These are phyloP conservation scores for Diaprepes abbreviatus DNA, from an alignment of 2,888 invertebrate species.

Conservation along the genomic window DNA sequence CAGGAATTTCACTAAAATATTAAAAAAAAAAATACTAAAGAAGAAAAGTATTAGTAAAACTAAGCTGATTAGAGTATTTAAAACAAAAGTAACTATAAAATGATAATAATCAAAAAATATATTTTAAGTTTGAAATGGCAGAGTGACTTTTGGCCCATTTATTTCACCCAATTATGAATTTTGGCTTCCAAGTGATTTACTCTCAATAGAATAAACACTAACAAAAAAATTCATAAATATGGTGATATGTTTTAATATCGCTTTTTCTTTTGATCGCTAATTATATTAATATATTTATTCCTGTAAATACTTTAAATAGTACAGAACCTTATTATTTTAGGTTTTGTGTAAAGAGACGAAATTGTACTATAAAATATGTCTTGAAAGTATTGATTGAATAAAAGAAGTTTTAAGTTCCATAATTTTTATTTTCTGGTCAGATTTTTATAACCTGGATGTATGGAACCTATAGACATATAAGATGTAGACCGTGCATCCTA, in stretches of 20 bases:
- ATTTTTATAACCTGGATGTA: too few species aligned
- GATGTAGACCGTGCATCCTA: too few species aligned
- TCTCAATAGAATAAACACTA: not conserved
- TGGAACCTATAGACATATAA: too few species aligned
- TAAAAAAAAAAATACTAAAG: too few species aligned
- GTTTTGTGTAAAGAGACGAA: conserved; percentile 49
- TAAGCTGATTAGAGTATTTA: too few species aligned
- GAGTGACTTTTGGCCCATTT: too few species aligned
- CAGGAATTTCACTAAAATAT: too few species aligned
- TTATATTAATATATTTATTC: conserved; percentile 52
- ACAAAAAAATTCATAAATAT: not conserved
- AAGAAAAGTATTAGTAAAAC: too few species aligned
- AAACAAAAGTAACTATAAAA: too few species aligned
- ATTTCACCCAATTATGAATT: not conserved
- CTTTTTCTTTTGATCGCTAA: conserved; percentile 18
- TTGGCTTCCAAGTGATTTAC: not conserved
- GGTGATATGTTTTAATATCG: not conserved
- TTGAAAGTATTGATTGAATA: conserved; percentile 35
- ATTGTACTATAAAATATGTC: conserved; percentile 44
- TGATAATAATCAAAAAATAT: too few species aligned
- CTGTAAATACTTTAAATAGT: conserved; percentile 51
- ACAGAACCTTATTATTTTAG: conserved; percentile 38
- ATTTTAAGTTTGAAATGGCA: too few species aligned
- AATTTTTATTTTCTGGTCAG: not conserved
- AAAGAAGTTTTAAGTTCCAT: conserved; percentile 14